Percentiles rank a stretch among this genome's conserved stretches.
phyloP scores from a whole-genome alignment of 2,797 vertebrate species.

The Trachurus trachurus region DNA sequence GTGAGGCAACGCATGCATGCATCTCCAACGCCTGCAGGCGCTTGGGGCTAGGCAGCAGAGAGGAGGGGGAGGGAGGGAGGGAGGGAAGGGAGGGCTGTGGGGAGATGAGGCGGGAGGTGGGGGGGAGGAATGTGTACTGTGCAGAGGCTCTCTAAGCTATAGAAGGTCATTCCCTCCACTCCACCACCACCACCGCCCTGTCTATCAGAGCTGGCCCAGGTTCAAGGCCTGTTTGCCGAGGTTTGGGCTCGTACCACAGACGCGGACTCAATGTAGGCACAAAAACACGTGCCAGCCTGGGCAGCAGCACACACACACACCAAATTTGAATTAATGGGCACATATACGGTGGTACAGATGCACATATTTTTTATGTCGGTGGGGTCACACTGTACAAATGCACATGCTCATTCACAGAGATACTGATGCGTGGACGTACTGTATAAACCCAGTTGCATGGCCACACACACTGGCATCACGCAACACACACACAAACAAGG shows the following conservation, averaged over 20 bases:
- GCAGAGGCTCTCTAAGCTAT: slow-evolving; percentile 73
- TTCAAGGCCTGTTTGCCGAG: slow-evolving; percentile 69
- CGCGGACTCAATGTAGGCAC: slow-evolving; percentile 25
- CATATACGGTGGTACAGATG: slow-evolving; percentile 12
- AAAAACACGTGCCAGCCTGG: slow-evolving; percentile 5
- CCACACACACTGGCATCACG: slow-evolving; percentile 11
- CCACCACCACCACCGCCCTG: slow-evolving; percentile 58
- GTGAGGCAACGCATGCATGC: slow-evolving; percentile 82
- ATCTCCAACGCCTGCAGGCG: slow-evolving; percentile 79
- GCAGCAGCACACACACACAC: background rate
- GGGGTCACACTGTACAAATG: slow-evolving; percentile 39
- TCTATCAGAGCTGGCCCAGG: slow-evolving; percentile 63
- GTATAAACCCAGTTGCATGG: background rate
- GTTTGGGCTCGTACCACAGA: slow-evolving; percentile 41
- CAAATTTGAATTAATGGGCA: slow-evolving; percentile 39
- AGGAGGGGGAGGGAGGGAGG: slow-evolving; percentile 59
- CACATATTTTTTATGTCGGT: slow-evolving; percentile 21
- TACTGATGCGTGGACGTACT: slow-evolving; percentile 26
- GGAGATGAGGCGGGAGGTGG: slow-evolving; percentile 48
- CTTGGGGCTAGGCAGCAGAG: slow-evolving; percentile 78
- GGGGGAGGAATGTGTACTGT: slow-evolving; percentile 51
- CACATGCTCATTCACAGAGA: slow-evolving; percentile 36
- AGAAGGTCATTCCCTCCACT: slow-evolving; percentile 76
- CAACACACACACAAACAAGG: slow-evolving; percentile 45
- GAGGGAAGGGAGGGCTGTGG: slow-evolving; percentile 41